A percentile compares a stretch with the other conserved stretches of the same genome.
These are phyloP conservation scores for Crepidodera aurea DNA, from an alignment of 2,888 invertebrate species.

Conservation along the genomic window DNA sequence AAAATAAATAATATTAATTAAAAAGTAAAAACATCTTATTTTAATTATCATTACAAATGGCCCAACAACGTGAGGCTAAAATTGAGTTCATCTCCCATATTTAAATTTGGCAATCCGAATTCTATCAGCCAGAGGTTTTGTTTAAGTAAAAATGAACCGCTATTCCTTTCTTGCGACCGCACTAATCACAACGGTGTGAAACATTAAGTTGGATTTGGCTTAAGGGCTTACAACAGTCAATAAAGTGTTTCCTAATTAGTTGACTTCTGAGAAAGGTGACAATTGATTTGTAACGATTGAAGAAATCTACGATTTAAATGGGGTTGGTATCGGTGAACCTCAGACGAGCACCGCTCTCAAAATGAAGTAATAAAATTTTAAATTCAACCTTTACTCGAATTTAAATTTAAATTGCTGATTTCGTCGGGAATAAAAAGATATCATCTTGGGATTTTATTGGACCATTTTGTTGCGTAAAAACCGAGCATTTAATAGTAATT, in stretches of 20 bases:
- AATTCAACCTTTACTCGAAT: slow-evolving; percentile 15
- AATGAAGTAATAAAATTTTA: slow-evolving; percentile 30
- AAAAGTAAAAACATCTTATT: too few species aligned
- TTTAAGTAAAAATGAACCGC: too few species aligned
- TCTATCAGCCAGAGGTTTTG: too few species aligned
- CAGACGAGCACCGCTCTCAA: not conserved
- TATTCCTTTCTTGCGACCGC: too few species aligned
- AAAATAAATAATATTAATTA: too few species aligned
- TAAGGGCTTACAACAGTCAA: too few species aligned
- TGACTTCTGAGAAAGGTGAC: not conserved
- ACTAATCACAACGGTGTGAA: not conserved
- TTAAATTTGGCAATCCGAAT: too few species aligned
- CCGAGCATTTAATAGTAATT: slow-evolving; percentile 34
- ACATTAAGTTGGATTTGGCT: not conserved
- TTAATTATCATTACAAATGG: too few species aligned
- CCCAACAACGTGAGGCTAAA: too few species aligned
- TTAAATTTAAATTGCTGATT: slow-evolving; percentile 35
- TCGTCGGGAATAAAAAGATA: slow-evolving; percentile 28
- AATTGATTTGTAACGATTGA: not conserved
- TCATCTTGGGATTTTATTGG: slow-evolving; percentile 32
- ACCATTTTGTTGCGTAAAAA: slow-evolving; percentile 27
- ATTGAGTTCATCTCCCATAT: too few species aligned
- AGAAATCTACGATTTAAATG: not conserved
- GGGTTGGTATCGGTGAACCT: not conserved
- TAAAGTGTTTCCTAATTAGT: not conserved